These are phyloP conservation scores for Pionites leucogaster DNA, from an alignment of 2,113 vertebrate genomes.

Conservation along the genomic window DNA sequence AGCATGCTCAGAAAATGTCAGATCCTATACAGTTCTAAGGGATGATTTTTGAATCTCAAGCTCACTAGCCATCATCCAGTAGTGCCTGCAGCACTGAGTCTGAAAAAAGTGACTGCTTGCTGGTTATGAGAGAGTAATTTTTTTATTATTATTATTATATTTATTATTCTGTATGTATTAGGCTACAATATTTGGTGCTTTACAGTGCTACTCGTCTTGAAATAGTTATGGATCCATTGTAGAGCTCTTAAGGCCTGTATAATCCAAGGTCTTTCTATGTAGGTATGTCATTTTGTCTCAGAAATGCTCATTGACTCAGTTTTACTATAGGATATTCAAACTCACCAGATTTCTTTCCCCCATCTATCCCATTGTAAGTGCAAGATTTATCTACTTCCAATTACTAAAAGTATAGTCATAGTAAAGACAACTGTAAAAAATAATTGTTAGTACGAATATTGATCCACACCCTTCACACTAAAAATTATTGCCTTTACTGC, in stretches of 20 bases:
- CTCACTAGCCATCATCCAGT: neutral
- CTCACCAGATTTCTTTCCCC: neutral
- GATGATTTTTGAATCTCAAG: neutral
- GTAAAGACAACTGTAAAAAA: neutral
- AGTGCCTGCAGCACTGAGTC: neutral
- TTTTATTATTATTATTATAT: neutral
- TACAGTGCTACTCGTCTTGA: neutral
- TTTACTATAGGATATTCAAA: neutral
- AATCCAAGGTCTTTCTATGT: neutral
- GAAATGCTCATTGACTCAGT: neutral
- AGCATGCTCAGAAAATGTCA: neutral
- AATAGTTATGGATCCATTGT: neutral
- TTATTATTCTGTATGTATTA: neutral
- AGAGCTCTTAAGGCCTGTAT: neutral
- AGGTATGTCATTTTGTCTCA: neutral
- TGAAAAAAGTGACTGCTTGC: neutral
- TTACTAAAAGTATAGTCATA: neutral
- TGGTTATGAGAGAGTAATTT: neutral
- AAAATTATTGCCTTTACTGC: neutral
- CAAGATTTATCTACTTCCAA: neutral
- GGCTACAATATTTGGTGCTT: neutral
- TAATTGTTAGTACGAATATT: neutral
- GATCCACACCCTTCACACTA: neutral
- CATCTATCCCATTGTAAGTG: neutral
- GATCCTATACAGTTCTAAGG: neutral